Evolutionary conservation across 2,888 invertebrate genomes (phyloP).

Genomic region (Perizoma affinitatum): DNA sequence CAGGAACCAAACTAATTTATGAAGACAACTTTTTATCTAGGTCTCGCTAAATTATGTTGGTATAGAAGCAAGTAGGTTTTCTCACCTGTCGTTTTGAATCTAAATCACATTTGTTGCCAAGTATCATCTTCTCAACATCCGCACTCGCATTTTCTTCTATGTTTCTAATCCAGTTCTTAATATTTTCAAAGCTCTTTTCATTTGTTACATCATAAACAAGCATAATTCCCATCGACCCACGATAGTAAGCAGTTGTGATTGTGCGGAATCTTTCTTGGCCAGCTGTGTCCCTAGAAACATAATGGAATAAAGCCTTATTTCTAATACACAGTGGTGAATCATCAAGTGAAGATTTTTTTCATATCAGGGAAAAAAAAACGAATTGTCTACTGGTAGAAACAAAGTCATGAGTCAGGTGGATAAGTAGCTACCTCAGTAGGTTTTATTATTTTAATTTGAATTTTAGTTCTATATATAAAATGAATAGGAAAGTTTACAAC

Average conservation of each 20-base stretch:
- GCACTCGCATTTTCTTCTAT: slow-evolving; percentile 99
- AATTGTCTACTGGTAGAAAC: neutral
- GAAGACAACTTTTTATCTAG: no score
- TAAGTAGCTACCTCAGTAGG: no score
- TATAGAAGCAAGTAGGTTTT: no score
- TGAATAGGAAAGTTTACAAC: no score
- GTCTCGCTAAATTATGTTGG: no score
- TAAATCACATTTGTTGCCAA: slow-evolving; percentile 99
- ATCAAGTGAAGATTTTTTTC: neutral
- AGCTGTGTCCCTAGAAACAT: slow-evolving; percentile 94
- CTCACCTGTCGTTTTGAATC: slow-evolving; percentile 95
- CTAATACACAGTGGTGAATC: slow-evolving; percentile 10
- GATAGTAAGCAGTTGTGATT: slow-evolving; percentile 99
- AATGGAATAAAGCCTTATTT: slow-evolving; percentile 4
- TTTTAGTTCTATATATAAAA: no score
- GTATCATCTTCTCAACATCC: slow-evolving; percentile 99
- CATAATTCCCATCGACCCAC: slow-evolving; percentile 99
- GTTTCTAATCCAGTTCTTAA: slow-evolving; percentile 99
- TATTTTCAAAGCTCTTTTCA: slow-evolving; percentile 99
- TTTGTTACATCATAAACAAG: slow-evolving; percentile 99
- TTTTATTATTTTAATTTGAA: no score
- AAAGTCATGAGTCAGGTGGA: slow-evolving; percentile 15
- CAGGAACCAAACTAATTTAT: no score
- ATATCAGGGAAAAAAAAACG: neutral
- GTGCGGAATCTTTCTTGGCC: slow-evolving; percentile 99